Conservation (phyloP, 1,140 invertebrate species). For the Hormaphis cornu region DNA sequence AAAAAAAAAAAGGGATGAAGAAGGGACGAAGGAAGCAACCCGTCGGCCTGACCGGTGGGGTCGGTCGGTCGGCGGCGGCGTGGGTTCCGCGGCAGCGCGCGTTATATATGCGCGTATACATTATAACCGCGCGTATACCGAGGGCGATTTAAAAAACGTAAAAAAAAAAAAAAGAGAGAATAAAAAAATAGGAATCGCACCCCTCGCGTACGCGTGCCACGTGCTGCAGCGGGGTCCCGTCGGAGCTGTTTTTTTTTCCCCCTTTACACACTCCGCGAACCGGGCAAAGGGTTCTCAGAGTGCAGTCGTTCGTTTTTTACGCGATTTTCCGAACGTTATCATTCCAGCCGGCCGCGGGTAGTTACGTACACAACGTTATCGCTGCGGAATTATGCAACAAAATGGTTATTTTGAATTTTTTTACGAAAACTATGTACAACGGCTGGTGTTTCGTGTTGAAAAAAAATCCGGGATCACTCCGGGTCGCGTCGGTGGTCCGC, state of each 20-base stretch:
- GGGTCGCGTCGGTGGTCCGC: no score
- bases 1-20: slow-evolving; percentile 5
- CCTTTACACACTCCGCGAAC: no score
- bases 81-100: background rate
- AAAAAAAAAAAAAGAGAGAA: slow-evolving; percentile 28
- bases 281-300: slow-evolving; percentile 28
- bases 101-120: background rate
- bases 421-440: no score
- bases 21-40: background rate
- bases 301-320: no score
- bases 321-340: no score
- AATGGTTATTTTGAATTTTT: no score
- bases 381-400: no score
- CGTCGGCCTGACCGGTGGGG: slow-evolving; percentile 27
- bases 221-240: background rate
- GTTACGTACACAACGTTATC: no score
- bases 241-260: background rate
- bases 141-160: slow-evolving; percentile 32
- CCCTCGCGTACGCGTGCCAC: slow-evolving; percentile 27
- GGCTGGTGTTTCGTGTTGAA: no score
- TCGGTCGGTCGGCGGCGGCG: background rate
- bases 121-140: background rate
- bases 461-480: no score
- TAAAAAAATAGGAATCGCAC: slow-evolving; percentile 1
- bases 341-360: no score